Evolutionary conservation across 2,797 vertebrate genomes (phyloP).

Genomic region (Hozukius guyotensis): DNA sequence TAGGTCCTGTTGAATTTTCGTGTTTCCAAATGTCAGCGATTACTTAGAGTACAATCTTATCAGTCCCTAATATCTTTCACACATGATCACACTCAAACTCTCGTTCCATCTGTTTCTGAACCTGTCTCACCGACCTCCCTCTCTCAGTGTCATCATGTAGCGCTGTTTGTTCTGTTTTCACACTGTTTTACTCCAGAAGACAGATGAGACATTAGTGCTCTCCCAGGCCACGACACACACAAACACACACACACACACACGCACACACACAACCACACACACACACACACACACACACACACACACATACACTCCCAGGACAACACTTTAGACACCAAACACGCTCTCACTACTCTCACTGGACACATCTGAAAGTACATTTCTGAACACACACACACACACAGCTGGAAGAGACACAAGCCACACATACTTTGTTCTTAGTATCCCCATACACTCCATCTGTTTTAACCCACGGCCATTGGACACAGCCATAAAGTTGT

Average conservation of each 20-base stretch:
- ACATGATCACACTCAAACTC: background rate
- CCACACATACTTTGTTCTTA: background rate
- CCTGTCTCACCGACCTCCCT: background rate
- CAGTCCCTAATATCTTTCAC: background rate
- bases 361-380: conserved; percentile 4
- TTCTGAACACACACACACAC: background rate
- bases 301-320: background rate
- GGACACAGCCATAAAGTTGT: background rate
- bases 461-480: background rate
- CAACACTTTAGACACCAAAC: background rate
- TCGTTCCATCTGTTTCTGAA: background rate
- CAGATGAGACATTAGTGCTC: background rate
- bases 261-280: too few species aligned
- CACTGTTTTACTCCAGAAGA: conserved; percentile 2
- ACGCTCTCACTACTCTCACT: background rate
- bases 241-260: background rate
- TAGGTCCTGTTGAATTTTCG: background rate
- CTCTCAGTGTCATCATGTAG: background rate
- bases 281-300: background rate
- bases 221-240: background rate
- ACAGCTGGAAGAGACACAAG: background rate
- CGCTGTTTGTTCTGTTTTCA: background rate
- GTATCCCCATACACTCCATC: background rate
- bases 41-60: background rate
- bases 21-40: background rate